Base-by-base conservation (phyloP, 2,113 vertebrate genomes). In the Eclectus roratus region DNA sequence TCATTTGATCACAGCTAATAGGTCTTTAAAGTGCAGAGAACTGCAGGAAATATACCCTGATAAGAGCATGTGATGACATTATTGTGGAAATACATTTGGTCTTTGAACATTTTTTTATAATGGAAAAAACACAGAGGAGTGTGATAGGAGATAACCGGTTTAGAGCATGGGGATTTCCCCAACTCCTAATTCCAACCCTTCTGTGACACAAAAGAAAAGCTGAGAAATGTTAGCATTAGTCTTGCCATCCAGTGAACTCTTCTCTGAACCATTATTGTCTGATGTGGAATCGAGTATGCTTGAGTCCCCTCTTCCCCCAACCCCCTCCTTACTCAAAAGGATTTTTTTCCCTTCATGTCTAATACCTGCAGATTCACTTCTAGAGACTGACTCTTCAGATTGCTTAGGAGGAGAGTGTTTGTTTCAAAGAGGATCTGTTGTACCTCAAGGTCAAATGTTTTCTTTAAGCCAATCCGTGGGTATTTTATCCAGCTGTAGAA, bases 401-500 rank as follows among this genome's bases (percentile, higher is more conserved):
- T 94, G 69, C 69, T 83, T 74, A 74, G 96, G 94, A 96, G 88
- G 88, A 68, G 65, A n/a, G 80, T 58, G n/a, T 88, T 94, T 85
- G 39, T 91, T 95, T 93, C 95, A 96, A 91, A 95, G 88, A 74
- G 39, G 47, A 52, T 78, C 76, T 84, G 24, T 44, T 76, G 56
- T 52, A 91, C 65, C 77, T 90, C 44, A 78, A 86, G 95, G 93
- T 95, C 95, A 96, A 81, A 76, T 72, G 11, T 78, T 96, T 90
- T 52, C 92, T 94, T 96, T 96, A 88, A 96, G 69, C 25, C 9
- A 65, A 46, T 23, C 60, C 83, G 53, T 44, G 74, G 52, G 21
- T 81, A 35, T 85, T 95, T 88, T 56, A 74, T 85, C 47, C 35
- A 61, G 43, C 33, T 61, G 60, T 44, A 91, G 69, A 86, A n/a